A percentile compares a stretch with the other conserved stretches of the same genome.
phyloP scores from a whole-genome alignment of 2,113 vertebrate genomes.

The Bettongia penicillata region DNA sequence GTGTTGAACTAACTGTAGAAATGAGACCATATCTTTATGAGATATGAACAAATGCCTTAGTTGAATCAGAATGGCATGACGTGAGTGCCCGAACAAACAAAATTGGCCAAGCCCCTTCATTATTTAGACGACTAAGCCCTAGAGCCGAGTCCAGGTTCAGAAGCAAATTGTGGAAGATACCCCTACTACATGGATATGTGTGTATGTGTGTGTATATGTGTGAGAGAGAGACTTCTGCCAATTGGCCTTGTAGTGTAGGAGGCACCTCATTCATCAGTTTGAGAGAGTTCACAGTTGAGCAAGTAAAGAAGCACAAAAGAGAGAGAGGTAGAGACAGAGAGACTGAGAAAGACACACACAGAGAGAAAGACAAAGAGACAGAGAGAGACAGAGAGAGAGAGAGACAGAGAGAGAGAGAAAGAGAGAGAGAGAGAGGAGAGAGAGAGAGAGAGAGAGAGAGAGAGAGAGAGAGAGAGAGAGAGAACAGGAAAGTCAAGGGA shows the following conservation, averaged over 20 bases:
- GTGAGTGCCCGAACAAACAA: background rate
- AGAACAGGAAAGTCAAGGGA: background rate
- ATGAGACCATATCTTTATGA: background rate
- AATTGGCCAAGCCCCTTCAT: background rate
- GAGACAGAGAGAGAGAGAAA: no score
- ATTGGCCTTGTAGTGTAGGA: background rate
- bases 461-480: background rate
- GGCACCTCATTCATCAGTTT: background rate
- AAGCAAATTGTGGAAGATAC: background rate
- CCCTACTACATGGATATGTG: no score
- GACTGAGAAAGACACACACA: no score
- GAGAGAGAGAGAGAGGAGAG: no score
- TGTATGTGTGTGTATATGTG: no score
- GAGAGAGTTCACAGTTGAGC: background rate
- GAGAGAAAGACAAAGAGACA: no score
- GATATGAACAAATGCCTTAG: background rate
- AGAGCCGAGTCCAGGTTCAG: background rate
- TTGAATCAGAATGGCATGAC: background rate
- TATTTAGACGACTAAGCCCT: background rate
- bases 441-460: no score
- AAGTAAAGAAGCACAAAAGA: background rate
- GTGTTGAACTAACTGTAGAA: background rate
- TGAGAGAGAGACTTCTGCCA: background rate
- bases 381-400: no score
- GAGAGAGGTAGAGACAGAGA: no score